Percentiles rank a stretch among this genome's conserved stretches.
phyloP scores from a whole-genome alignment of 1,140 invertebrate species.

The Homalodisca vitripennis region DNA sequence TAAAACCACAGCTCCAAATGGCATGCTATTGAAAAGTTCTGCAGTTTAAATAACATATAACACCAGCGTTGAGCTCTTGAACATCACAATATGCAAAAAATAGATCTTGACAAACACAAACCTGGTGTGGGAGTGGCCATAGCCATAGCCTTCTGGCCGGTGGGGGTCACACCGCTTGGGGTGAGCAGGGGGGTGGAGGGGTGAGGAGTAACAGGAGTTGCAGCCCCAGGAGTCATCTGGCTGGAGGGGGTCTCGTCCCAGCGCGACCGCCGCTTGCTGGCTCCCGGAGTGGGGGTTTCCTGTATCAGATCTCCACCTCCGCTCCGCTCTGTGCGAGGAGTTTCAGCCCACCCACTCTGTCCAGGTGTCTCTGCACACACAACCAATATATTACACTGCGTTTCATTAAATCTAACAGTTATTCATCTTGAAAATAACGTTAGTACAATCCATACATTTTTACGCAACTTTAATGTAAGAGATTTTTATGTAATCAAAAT shows the following conservation, averaged over 20 bases:
- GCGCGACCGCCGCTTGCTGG: conserved; percentile 87
- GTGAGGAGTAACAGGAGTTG: conserved; percentile 61
- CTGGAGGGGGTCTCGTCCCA: conserved; percentile 94
- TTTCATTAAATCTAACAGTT: not conserved
- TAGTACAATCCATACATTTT: not conserved
- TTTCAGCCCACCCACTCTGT: conserved; percentile 97
- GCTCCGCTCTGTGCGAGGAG: conserved; percentile 86
- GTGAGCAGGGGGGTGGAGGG: conserved; percentile 60
- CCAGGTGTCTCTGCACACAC: conserved; percentile 90
- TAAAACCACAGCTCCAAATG: no score
- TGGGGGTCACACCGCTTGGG: conserved; percentile 75
- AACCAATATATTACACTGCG: no score
- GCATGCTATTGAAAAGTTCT: no score
- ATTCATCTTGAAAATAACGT: not conserved
- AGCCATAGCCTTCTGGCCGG: conserved; percentile 95
- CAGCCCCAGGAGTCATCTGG: conserved; percentile 54
- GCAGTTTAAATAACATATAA: no score
- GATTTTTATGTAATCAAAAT: no score
- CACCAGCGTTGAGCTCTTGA: no score
- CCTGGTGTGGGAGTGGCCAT: conserved; percentile 96
- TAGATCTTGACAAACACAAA: no score
- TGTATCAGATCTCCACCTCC: conserved; percentile 77
- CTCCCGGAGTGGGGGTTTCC: conserved; percentile 83
- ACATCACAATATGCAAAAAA: no score
- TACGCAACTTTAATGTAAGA: no score